Evolutionary conservation across 2,888 invertebrate species (phyloP).

Genomic region (Anarsia innoxiella): DNA sequence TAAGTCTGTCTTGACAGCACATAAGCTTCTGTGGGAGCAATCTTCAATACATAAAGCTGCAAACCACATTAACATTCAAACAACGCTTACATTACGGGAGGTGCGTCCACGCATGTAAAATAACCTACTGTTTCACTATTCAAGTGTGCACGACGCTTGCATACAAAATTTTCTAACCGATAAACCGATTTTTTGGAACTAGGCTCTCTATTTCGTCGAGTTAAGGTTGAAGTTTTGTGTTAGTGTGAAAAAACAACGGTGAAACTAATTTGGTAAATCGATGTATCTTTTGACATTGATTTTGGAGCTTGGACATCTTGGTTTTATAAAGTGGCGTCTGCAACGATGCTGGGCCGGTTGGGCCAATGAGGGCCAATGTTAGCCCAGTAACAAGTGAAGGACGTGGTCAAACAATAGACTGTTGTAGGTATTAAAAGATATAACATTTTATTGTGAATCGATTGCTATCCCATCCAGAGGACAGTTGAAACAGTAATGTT

Average conservation of each 20-base stretch:
- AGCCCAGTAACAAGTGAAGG: no score
- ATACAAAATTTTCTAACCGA: slow-evolving; percentile 50
- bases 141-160: slow-evolving; percentile 62
- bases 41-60: background rate
- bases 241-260: no score
- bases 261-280: slow-evolving; percentile 47
- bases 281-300: slow-evolving; percentile 64
- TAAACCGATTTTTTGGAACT: no score
- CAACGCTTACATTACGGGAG: slow-evolving; percentile 67
- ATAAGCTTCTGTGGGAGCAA: slow-evolving; percentile 5
- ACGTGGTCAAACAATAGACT: slow-evolving; percentile 11
- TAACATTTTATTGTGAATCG: slow-evolving; percentile 9
- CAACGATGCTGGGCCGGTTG: slow-evolving; percentile 14
- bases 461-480: no score
- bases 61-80: slow-evolving; percentile 54
- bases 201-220: no score
- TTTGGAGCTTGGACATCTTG: slow-evolving; percentile 48
- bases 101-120: slow-evolving; percentile 70
- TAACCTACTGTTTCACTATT: slow-evolving; percentile 70
- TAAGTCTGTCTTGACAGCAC: no score
- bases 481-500: no score
- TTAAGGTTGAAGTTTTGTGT: no score
- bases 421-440: slow-evolving; percentile 8
- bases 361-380: no score
- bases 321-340: slow-evolving; percentile 41